Evolutionary conservation across 92 coral and sea anemone genomes (phyloP).

Genomic region (Porites divaricata): DNA sequence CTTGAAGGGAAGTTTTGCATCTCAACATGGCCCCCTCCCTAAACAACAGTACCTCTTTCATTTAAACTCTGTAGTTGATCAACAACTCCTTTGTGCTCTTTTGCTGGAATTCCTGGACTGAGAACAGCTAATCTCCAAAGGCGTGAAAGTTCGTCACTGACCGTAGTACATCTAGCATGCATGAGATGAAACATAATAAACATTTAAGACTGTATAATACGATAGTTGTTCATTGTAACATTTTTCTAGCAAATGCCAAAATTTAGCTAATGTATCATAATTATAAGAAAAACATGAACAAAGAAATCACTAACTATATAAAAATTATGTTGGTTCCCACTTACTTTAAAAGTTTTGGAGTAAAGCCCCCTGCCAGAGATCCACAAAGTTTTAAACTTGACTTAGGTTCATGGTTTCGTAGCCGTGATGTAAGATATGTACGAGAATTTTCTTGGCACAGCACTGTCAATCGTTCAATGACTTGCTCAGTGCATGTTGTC

Average conservation of each 20-base stretch:
- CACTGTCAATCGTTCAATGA: constrained; percentile 43
- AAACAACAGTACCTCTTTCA: constrained; percentile 41
- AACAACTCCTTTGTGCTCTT: constrained; percentile 58
- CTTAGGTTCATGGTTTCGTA: not conserved
- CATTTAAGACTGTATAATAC: too few species aligned
- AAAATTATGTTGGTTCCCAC: not conserved
- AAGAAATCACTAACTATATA: not conserved
- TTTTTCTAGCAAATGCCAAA: too few species aligned
- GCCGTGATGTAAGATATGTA: not conserved
- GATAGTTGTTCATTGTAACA: too few species aligned
- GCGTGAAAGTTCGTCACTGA: constrained; percentile 80
- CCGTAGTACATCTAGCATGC: constrained; percentile 73
- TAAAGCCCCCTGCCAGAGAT: constrained; percentile 74
- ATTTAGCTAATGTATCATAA: too few species aligned
- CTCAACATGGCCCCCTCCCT: not conserved
- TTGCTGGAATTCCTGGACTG: constrained; percentile 62
- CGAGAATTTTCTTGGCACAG: constrained; percentile 13
- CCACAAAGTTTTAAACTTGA: constrained; percentile 14
- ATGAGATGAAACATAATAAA: not conserved
- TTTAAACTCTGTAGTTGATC: constrained; percentile 60
- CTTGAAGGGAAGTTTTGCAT: too few species aligned
- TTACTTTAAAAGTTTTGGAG: constrained; percentile 80
- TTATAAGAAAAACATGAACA: too few species aligned
- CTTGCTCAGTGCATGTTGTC: constrained; percentile 72
- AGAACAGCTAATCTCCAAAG: constrained; percentile 87